A percentile compares a stretch with the other conserved stretches of the same genome.
Evolutionary conservation across 2,888 invertebrate species (phyloP).

Genomic region (Trachelus troglodyta): DNA sequence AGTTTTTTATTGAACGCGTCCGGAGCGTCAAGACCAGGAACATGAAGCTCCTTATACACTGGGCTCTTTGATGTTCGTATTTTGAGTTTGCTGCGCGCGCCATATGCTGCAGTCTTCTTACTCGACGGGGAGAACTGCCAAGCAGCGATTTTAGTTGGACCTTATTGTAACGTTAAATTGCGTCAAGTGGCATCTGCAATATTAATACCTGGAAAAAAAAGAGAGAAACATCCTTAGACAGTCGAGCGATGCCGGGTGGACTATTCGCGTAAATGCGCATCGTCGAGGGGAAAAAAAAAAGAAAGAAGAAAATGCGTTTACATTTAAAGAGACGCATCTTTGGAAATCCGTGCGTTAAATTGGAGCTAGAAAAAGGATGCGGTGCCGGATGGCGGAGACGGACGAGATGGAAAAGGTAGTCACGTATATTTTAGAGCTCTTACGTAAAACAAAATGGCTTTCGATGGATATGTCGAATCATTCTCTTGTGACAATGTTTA

Average conservation of each 20-base stretch:
- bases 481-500: constrained; percentile 58
- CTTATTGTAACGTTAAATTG: constrained; percentile 7
- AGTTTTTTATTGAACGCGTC: background rate
- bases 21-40: background rate
- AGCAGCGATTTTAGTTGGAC: constrained; percentile 33
- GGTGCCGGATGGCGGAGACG: constrained; percentile 14
- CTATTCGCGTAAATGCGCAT: constrained; percentile 4
- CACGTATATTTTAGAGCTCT: constrained; percentile 54
- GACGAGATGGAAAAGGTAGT: constrained; percentile 50
- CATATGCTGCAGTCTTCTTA: constrained; percentile 40
- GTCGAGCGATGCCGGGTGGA: background rate
- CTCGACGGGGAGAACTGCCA: constrained; percentile 32
- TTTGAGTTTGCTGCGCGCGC: constrained; percentile 38
- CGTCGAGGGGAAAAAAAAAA: constrained; percentile 21
- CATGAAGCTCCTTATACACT: background rate
- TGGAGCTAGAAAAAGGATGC: constrained; percentile 33
- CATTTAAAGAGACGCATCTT: background rate
- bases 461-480: constrained; percentile 50
- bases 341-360: constrained; percentile 47
- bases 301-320: background rate
- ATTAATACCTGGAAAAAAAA: background rate
- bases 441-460: constrained; percentile 54
- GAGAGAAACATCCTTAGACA: background rate
- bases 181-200: background rate
- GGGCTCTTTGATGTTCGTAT: background rate